Evolutionary conservation across 2,113 vertebrate genomes (phyloP).

Genomic region (Esox niger): DNA sequence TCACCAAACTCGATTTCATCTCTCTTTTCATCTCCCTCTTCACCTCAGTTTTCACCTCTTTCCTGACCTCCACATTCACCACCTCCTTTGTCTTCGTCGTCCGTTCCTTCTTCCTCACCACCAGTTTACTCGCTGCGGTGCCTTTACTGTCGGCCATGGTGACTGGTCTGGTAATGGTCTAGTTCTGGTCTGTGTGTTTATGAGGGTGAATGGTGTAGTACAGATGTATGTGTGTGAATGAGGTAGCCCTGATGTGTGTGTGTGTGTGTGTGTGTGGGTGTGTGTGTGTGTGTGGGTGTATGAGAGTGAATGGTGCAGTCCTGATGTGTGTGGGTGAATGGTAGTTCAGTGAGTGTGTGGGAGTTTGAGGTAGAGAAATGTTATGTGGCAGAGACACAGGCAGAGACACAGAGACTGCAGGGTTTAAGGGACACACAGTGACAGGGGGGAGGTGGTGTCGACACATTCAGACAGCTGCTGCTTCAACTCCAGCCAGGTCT

Average conservation of each 20-base stretch:
- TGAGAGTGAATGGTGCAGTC: too few species aligned
- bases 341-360: neutral
- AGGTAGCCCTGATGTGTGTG: neutral
- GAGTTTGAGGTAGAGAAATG: neutral
- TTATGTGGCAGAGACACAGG: neutral
- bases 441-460: constrained; percentile 8
- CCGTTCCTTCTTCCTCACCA: constrained; percentile 34
- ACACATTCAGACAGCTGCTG: constrained; percentile 58
- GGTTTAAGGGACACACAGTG: neutral
- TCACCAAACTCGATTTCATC: neutral
- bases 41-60: constrained; percentile 15
- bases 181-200: too few species aligned
- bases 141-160: constrained; percentile 59
- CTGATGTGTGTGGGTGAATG: too few species aligned
- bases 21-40: constrained; percentile 1
- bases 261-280: neutral
- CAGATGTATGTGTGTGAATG: too few species aligned
- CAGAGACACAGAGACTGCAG: neutral
- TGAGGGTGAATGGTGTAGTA: too few species aligned
- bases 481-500: constrained; percentile 36
- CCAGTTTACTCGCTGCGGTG: neutral
- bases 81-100: neutral
- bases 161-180: neutral
- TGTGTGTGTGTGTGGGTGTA: too few species aligned
- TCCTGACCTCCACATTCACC: constrained; percentile 18